Percentiles rank a stretch among this genome's conserved stretches.
Evolutionary conservation across 2,888 invertebrate species (phyloP).

Genomic region (Colostygia pectinataria): DNA sequence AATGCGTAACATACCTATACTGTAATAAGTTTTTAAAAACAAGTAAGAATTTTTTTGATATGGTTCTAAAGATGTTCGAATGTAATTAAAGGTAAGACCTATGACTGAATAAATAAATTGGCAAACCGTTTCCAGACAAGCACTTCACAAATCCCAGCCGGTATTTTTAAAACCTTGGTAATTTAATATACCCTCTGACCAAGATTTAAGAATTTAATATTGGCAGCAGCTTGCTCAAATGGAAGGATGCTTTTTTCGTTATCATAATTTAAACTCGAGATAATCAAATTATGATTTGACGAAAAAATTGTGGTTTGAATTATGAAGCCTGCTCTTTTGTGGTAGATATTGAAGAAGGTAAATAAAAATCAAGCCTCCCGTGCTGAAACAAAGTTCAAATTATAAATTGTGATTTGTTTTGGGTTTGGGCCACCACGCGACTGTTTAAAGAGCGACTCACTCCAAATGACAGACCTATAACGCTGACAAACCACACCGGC

Average conservation of each 20-base stretch:
- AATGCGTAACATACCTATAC: too few relatives aligned
- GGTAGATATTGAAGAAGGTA: conserved; percentile 47
- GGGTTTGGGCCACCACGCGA: not conserved
- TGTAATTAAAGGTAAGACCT: too few relatives aligned
- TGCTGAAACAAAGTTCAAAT: conserved; percentile 54
- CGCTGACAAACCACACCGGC: too few relatives aligned
- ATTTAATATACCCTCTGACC: conserved; percentile 49
- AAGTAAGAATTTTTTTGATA: too few relatives aligned
- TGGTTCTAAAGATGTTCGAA: too few relatives aligned
- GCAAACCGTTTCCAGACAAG: conserved; percentile 5
- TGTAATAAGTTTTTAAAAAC: too few relatives aligned
- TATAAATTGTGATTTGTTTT: conserved; percentile 42
- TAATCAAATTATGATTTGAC: conserved; percentile 68
- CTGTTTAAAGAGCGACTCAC: too few relatives aligned
- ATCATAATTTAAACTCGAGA: conserved; percentile 56
- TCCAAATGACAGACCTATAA: too few relatives aligned
- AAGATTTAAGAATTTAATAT: conserved; percentile 73
- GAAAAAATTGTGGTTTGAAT: conserved; percentile 31
- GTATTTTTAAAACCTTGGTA: conserved; percentile 36
- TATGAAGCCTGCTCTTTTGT: conserved; percentile 34
- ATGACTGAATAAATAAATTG: too few relatives aligned
- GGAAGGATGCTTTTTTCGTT: conserved; percentile 64
- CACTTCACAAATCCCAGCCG: conserved; percentile 15
- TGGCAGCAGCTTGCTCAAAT: conserved; percentile 70
- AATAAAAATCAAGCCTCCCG: conserved; percentile 42